Conservation (phyloP, 2,797 vertebrate species). For the Chloroceryle inda region DNA sequence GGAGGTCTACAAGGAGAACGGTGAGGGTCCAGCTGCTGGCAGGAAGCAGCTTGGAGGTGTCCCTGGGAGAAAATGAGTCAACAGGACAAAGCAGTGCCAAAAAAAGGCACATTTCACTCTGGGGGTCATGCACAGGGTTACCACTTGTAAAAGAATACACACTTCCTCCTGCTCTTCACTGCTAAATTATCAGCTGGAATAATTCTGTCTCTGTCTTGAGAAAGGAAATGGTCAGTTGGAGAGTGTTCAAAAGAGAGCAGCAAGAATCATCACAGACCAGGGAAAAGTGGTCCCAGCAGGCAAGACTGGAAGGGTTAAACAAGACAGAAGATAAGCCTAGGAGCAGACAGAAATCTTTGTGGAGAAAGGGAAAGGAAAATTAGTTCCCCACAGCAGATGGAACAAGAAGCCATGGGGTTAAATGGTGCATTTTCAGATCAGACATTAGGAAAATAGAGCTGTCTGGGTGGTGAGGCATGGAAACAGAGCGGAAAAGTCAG, state of each 20-base stretch:
- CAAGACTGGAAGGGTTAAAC: background rate
- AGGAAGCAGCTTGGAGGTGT: background rate
- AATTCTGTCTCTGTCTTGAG: background rate
- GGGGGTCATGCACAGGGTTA: background rate
- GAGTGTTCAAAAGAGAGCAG: background rate
- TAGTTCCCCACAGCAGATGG: background rate
- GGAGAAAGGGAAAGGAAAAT: background rate
- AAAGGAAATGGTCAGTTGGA: background rate
- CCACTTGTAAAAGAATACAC: background rate
- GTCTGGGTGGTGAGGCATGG: background rate
- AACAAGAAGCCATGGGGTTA: background rate
- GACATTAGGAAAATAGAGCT: background rate
- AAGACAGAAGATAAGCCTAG: background rate
- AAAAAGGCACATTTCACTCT: background rate
- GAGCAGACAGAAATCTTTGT: background rate
- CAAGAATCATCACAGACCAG: background rate
- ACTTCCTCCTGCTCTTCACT: background rate
- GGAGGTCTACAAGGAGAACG: background rate
- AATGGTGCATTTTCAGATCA: background rate
- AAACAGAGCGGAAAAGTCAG: background rate
- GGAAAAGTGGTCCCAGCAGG: background rate
- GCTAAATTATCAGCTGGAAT: background rate
- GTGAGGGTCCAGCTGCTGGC: background rate
- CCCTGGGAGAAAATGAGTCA: background rate
- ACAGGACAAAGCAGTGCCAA: background rate